Percentiles rank a stretch among this genome's conserved stretches.
Conservation (phyloP, 2,888 invertebrate genomes). For the Philereme vetulata region DNA sequence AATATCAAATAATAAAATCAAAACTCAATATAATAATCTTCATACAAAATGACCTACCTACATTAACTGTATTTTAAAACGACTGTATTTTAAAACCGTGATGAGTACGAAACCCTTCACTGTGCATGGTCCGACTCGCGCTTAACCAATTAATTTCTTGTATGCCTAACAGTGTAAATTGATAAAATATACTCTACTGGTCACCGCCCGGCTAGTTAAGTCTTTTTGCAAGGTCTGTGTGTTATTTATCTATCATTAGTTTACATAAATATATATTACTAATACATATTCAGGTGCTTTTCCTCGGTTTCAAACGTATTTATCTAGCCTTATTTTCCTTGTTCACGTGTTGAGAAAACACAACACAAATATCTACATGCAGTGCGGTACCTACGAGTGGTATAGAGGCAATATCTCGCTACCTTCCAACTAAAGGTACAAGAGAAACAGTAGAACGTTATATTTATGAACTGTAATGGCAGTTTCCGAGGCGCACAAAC, state of each 20-base stretch:
- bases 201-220: constrained; percentile 2
- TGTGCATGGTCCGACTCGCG: too few species aligned
- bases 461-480: constrained; percentile 40
- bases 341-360: constrained; percentile 24
- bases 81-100: too few species aligned
- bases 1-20: too few species aligned
- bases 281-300: constrained; percentile 20
- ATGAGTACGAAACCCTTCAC: too few species aligned
- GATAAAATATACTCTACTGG: neutral
- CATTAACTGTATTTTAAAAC: too few species aligned
- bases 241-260: constrained; percentile 5
- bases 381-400: constrained; percentile 46
- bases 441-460: constrained; percentile 43
- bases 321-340: constrained; percentile 35
- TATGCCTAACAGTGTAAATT: too few species aligned
- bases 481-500: constrained; percentile 21
- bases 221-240: constrained; percentile 10
- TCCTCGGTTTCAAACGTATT: constrained; percentile 18
- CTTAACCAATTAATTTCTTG: too few species aligned
- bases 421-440: constrained; percentile 30
- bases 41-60: too few species aligned
- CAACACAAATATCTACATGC: constrained; percentile 4
- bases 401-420: constrained; percentile 41
- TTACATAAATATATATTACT: neutral
- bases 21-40: too few species aligned